Conservation (phyloP, 2,888 invertebrate species). For the Boloria selene region DNA sequence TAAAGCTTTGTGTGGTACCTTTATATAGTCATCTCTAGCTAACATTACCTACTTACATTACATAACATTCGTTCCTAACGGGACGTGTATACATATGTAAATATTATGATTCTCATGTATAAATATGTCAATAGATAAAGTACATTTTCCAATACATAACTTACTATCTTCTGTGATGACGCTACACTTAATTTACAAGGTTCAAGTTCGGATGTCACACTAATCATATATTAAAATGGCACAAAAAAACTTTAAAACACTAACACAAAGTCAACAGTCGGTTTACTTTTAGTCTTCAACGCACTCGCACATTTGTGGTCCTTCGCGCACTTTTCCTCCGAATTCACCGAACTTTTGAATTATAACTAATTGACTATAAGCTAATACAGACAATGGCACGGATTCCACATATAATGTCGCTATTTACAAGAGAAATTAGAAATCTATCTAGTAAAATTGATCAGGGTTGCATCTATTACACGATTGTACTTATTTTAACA, state of each 20-base stretch:
- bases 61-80: constrained; percentile 82
- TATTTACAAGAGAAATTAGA: constrained; percentile 74
- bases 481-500: constrained; percentile 71
- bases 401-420: constrained; percentile 76
- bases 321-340: constrained; percentile 51
- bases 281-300: constrained; percentile 56
- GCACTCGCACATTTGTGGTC: constrained; percentile 61
- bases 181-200: constrained; percentile 78
- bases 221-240: constrained; percentile 80
- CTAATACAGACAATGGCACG: constrained; percentile 81
- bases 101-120: constrained; percentile 79
- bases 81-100: constrained; percentile 83
- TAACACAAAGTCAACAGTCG: constrained; percentile 81
- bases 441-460: constrained; percentile 68
- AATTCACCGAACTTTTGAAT: constrained; percentile 50
- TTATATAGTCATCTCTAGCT: constrained; percentile 76
- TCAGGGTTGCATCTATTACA: constrained; percentile 65
- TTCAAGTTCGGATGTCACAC: constrained; percentile 83
- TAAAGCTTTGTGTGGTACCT: constrained; percentile 82
- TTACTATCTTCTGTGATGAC: constrained; percentile 78
- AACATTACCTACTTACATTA: constrained; percentile 76
- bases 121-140: constrained; percentile 80
- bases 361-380: constrained; percentile 75
- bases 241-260: constrained; percentile 82
- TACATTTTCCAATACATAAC: constrained; percentile 77